phyloP scores from a whole-genome alignment of 2,888 invertebrate species.

The Dasysyrphus albostriatus region DNA sequence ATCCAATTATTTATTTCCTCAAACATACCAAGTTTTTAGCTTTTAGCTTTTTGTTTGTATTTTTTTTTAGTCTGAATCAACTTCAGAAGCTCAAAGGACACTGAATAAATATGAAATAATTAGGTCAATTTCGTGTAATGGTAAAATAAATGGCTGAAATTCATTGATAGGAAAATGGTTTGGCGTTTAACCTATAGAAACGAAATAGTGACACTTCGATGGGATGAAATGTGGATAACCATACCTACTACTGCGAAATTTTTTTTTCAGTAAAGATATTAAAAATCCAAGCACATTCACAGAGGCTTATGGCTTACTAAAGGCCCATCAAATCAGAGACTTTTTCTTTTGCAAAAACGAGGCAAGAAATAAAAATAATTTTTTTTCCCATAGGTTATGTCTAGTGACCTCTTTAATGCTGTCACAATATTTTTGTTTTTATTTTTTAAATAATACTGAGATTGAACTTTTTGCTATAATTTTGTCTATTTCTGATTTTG shows the following conservation, averaged over 20 bases:
- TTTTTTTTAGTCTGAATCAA: not conserved
- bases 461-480: not conserved
- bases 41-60: not conserved
- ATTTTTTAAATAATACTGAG: not conserved
- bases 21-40: not conserved
- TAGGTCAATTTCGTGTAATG: slow-evolving; percentile 2
- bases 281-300: not conserved
- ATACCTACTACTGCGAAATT: not conserved
- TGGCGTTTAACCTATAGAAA: not conserved
- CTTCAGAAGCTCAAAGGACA: slow-evolving; percentile 7
- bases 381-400: not conserved
- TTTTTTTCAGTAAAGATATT: not conserved
- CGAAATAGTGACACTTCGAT: not conserved
- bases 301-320: not conserved
- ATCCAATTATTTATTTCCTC: slow-evolving; percentile 7
- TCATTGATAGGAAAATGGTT: not conserved
- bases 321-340: not conserved
- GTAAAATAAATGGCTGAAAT: not conserved
- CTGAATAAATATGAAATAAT: slow-evolving; percentile 5
- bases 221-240: not conserved
- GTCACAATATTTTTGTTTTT: not conserved
- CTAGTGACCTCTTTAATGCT: not conserved
- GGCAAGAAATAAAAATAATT: not conserved
- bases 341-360: not conserved
- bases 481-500: not conserved